Evolutionary conservation across 2,113 vertebrate species (phyloP).

Genomic region (Trichomycterus rosablanca): DNA sequence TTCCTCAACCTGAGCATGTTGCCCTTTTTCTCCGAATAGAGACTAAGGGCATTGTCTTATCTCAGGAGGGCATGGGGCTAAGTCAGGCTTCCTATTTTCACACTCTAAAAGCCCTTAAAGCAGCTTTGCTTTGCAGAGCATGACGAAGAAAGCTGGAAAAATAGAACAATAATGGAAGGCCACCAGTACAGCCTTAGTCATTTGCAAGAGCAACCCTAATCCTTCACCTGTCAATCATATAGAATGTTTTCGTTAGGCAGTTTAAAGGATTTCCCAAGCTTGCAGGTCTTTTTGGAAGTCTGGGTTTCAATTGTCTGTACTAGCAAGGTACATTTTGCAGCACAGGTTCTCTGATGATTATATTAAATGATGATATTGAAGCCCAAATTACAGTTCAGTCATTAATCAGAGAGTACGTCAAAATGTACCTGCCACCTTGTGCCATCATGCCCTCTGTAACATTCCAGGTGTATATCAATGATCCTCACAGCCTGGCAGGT

Average conservation of each 20-base stretch:
- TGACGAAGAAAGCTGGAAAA: slow-evolving; percentile 60
- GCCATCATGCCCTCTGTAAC: background rate
- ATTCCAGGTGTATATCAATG: background rate
- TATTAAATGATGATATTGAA: too few relatives aligned
- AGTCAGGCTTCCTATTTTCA: slow-evolving; percentile 70
- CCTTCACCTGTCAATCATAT: slow-evolving; percentile 58
- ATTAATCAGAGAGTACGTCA: slow-evolving; percentile 5
- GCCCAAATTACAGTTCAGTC: background rate
- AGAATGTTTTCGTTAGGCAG: too few relatives aligned
- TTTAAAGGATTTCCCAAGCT: background rate
- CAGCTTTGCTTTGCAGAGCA: slow-evolving; percentile 64
- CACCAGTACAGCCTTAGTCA: slow-evolving; percentile 55
- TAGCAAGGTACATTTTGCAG: background rate
- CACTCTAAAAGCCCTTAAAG: slow-evolving; percentile 58
- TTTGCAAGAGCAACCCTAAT: slow-evolving; percentile 36
- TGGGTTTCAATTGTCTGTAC: too few relatives aligned
- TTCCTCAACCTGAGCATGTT: slow-evolving; percentile 46
- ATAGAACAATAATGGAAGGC: slow-evolving; percentile 61
- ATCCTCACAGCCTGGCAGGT: slow-evolving; percentile 4
- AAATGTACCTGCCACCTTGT: background rate
- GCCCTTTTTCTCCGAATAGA: slow-evolving; percentile 49
- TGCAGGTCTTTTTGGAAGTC: too few relatives aligned
- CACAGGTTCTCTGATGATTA: background rate
- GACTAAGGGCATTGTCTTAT: slow-evolving; percentile 64
- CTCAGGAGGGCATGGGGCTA: slow-evolving; percentile 64